phyloP scores from a whole-genome alignment of 2,797 vertebrate genomes.

The Alcedo quadribrachys region DNA sequence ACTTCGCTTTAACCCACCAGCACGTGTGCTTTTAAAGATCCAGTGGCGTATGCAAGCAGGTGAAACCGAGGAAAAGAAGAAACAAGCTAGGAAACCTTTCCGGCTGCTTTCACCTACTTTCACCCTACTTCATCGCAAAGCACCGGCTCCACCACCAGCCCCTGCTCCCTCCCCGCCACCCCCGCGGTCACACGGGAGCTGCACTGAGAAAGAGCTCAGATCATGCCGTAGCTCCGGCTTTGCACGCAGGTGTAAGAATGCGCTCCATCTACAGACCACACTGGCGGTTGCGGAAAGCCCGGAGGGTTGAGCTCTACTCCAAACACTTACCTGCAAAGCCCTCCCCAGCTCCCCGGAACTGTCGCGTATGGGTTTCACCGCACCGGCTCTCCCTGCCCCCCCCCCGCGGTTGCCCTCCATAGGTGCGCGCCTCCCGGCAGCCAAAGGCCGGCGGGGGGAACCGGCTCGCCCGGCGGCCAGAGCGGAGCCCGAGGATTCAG shows the following conservation, averaged over 20 bases:
- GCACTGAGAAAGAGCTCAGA: conserved; percentile 7
- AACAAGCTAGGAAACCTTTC: neutral
- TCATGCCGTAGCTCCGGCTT: conserved; percentile 24
- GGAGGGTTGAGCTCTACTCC: neutral
- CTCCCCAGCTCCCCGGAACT: neutral
- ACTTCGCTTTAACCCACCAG: neutral
- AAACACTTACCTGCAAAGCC: neutral
- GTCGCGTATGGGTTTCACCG: neutral
- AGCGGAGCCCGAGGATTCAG: neutral
- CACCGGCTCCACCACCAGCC: neutral
- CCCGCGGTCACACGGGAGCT: conserved; percentile 10
- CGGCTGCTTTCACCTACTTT: conserved; percentile 20
- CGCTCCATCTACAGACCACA: conserved; percentile 23
- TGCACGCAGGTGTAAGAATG: conserved; percentile 49
- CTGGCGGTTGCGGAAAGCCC: neutral
- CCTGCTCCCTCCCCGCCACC: neutral
- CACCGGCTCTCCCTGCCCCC: conserved; percentile 10
- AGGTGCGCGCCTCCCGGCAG: neutral
- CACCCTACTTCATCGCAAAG: neutral
- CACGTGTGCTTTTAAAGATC: neutral
- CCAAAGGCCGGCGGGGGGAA: conserved; percentile 34
- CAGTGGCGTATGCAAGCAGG: neutral
- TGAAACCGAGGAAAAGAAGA: neutral
- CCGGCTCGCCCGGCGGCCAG: neutral
- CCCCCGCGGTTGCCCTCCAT: neutral